phyloP scores from a whole-genome alignment of 2,113 vertebrate genomes.

The Zingel zingel region DNA sequence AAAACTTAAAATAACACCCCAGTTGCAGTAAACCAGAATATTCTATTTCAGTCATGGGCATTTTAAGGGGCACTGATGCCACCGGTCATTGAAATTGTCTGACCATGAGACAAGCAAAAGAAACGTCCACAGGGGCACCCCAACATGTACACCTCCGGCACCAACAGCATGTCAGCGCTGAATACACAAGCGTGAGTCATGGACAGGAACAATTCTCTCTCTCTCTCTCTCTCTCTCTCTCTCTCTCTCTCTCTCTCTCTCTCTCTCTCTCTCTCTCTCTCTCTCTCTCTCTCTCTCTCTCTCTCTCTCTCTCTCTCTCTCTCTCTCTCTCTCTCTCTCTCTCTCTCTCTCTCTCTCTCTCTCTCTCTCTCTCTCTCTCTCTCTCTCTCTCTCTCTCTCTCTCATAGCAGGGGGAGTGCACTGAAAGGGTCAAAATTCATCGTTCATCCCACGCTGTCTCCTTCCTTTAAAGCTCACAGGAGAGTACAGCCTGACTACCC shows the following conservation, averaged over 20 bases:
- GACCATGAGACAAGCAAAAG: background rate
- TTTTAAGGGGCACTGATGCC: constrained; percentile 3
- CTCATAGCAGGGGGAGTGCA: constrained; percentile 21
- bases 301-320: background rate
- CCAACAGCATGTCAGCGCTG: constrained; percentile 6
- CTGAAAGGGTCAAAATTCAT: constrained; percentile 56
- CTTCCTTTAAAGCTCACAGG: constrained; percentile 62
- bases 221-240: background rate
- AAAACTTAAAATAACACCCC: background rate
- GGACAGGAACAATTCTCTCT: constrained; percentile 31
- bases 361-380: background rate
- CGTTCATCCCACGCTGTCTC: constrained; percentile 38
- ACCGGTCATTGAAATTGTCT: background rate
- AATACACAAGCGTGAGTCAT: constrained; percentile 32
- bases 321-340: constrained; percentile 1
- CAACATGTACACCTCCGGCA: constrained; percentile 12
- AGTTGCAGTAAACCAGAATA: background rate
- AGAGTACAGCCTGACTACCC: constrained; percentile 38
- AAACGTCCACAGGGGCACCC: background rate
- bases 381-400: constrained; percentile 16
- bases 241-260: constrained; percentile 15
- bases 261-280: too few relatives aligned
- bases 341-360: constrained; percentile 8
- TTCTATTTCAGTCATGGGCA: background rate
- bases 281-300: too few relatives aligned